phyloP scores from a whole-genome alignment of 2,113 vertebrate species.

The Amphiprion ocellaris region DNA sequence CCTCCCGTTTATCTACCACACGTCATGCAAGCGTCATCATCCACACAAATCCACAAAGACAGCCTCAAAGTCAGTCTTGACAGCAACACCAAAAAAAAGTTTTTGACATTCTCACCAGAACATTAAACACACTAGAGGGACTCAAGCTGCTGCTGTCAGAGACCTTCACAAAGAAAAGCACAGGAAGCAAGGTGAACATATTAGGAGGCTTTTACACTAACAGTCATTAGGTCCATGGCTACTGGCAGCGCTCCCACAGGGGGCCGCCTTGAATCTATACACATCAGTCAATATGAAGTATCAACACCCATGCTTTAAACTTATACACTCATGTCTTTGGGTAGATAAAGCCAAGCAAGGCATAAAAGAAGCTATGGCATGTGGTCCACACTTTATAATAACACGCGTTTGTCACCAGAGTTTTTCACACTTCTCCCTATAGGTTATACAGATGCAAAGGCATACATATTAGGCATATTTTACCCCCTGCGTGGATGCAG shows the following conservation, averaged over 20 bases:
- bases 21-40: background rate
- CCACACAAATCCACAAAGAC: slow-evolving; percentile 2
- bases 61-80: slow-evolving; percentile 5
- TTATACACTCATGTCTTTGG: slow-evolving; percentile 66
- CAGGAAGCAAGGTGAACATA: slow-evolving; percentile 15
- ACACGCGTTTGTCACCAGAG: slow-evolving; percentile 12
- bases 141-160: slow-evolving; percentile 26
- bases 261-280: slow-evolving; percentile 57
- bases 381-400: slow-evolving; percentile 40
- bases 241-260: slow-evolving; percentile 66
- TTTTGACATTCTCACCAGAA: slow-evolving; percentile 17
- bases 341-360: slow-evolving; percentile 64
- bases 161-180: slow-evolving; percentile 27
- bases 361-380: slow-evolving; percentile 40
- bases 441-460: slow-evolving; percentile 39
- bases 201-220: slow-evolving; percentile 70
- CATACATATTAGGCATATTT: background rate
- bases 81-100: slow-evolving; percentile 5
- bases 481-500: slow-evolving; percentile 10
- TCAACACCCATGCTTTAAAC: slow-evolving; percentile 53
- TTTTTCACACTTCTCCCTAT: slow-evolving; percentile 33
- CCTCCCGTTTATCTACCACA: background rate
- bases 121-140: slow-evolving; percentile 19
- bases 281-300: slow-evolving; percentile 41
- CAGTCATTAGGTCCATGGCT: slow-evolving; percentile 86